Evolutionary conservation across 2,888 invertebrate species (phyloP).

Genomic region (Alcis repandata): DNA sequence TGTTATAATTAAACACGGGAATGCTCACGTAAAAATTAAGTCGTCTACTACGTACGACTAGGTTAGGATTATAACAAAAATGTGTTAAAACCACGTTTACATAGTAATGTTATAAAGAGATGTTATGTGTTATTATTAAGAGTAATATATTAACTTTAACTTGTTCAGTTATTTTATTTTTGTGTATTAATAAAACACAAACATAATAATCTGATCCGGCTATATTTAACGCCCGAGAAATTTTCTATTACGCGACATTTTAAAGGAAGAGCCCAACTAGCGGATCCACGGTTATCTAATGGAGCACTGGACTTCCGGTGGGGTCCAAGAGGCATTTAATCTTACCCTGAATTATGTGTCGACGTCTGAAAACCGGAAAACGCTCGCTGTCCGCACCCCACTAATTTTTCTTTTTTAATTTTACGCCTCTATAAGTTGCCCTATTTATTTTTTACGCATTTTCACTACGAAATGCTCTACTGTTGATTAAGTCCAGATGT

Average conservation of each 20-base stretch:
- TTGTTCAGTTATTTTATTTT: background rate
- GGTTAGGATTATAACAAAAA: no score
- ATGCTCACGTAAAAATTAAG: no score
- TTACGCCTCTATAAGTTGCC: slow-evolving; percentile 59
- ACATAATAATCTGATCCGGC: slow-evolving; percentile 3
- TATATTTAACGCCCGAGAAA: slow-evolving; percentile 4
- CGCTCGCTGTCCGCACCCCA: slow-evolving; percentile 71
- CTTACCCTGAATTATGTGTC: slow-evolving; percentile 83
- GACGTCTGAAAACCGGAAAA: slow-evolving; percentile 80
- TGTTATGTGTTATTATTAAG: no score
- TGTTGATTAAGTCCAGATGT: slow-evolving; percentile 20
- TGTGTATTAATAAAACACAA: background rate
- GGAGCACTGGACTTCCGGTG: slow-evolving; percentile 75
- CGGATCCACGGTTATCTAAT: slow-evolving; percentile 69
- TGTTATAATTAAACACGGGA: no score
- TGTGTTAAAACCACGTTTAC: no score
- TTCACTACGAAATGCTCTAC: background rate
- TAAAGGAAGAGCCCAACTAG: slow-evolving; percentile 35
- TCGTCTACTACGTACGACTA: no score
- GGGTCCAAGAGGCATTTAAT: slow-evolving; percentile 83
- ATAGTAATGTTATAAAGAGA: no score
- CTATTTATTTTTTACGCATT: slow-evolving; percentile 52
- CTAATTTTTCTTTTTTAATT: slow-evolving; percentile 79
- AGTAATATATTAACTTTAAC: background rate
- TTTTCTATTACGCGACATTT: slow-evolving; percentile 12